Evolutionary conservation across 2,113 vertebrate species (phyloP), one percentile per base, ranked within the genome.

Genomic region (Alectura lathami): DNA sequence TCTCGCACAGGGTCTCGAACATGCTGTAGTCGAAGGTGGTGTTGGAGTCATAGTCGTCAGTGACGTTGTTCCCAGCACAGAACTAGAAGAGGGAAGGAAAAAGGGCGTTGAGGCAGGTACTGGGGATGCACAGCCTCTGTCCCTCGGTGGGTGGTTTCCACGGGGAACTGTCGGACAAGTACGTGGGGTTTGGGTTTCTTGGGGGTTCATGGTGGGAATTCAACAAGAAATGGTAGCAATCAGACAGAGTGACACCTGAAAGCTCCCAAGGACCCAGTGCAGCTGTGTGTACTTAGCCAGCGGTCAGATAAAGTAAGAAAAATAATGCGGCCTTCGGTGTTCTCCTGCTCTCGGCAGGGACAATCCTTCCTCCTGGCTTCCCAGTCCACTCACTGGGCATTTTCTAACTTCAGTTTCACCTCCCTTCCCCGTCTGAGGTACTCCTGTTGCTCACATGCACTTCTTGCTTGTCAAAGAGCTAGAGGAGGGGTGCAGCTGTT

Each of bases 21-120:
- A 51, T 13, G 8, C n/a, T 83, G 66, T 98, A 98, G 95, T 98
- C 98, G 2, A 98, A 32, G 1, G 97, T 98, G 83, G 56, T 93
- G 79, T 97, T 98, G 54, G 77, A 11, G 3, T 94, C 77, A 2
- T 97, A 97, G 29, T 97, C 70, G 1, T 97, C 94, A 0, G 93
- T 96, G 67, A 94, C 75, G 3, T 95, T 96, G 63, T 97, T 56
- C 24, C 98, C 97, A 0, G 91, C 8, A 40, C 97, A 98, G 63
- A 97, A 43, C 98, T 98, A 45, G 3, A 16, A 59, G 8, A 56
- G 29, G 13, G 72, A 74, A 87, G 64, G 26, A 40, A 83, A 27
- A 13, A 54, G 47, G 6, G 14, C 8, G 5, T 21, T 85, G 86
- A 83, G 62, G 60, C 5, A 24, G 79, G 43, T 54, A 2, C 27